Evolutionary conservation across 2,888 invertebrate species (phyloP), one percentile per base, ranked within the genome.

Genomic region (Cerceris rybyensis): DNA sequence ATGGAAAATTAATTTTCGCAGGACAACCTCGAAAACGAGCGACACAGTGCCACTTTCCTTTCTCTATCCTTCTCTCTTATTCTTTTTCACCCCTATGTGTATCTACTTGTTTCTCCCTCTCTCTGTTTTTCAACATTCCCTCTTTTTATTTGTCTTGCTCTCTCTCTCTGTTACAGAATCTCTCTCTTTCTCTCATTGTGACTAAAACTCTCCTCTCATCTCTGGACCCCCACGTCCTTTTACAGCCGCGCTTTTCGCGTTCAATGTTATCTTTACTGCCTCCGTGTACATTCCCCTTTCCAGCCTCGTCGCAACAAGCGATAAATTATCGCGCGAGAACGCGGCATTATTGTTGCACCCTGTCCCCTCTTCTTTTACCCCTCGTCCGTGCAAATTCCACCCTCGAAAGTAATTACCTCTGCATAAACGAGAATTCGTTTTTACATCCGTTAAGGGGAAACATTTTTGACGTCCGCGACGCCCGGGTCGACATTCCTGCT

Each of bases 1-100:
- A 49, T 49, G 80, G 82, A 65, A 80, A 86, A 86, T 87, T 86
- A 86, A 88, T 86, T 85, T 77, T 71, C 77, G 50, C 41, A 55
- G 73, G 52, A 63, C 58, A 58, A 49, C 65, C 59, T 59, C 64
- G 70, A 70, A 80, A 83, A 77, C 66, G 66, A 77, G 64, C 68
- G 16, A 69, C 80, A 39, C 6, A 7, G 50, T n/a, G 66, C 17
- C 46, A 16, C 46, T 43, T 14, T 50, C 39, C 8, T 8, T 28
- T n/a, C 42, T 2, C 39, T 28, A n/a, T 28, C 8, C 7, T 28
- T n/a, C 42, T 2, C 39, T 28, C 16, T 28, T 9, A 52, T 64
- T 52, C 67, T 61, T 5, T 42, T 41, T 11, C 55, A 0, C 11
- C 0, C 14, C 13, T 2, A 8, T 17, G 52, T 6, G 50, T 41